Base-by-base conservation (phyloP, 2,797 vertebrate species). In the Pseudotriccus pelzelni region DNA sequence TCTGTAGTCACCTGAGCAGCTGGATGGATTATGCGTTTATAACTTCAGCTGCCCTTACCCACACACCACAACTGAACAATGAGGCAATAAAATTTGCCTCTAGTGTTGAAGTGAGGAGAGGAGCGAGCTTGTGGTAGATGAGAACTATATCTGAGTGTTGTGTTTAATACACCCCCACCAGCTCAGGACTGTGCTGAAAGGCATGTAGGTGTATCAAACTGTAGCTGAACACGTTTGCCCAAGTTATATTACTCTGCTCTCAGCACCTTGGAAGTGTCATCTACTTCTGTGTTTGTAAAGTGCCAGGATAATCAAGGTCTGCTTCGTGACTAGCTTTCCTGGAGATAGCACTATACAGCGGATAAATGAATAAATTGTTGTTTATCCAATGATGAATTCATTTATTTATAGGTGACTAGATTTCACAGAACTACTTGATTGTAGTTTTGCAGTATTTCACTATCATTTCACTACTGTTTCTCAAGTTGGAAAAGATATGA, bases 1-100 rank as follows among this genome's bases (percentile, higher is more conserved):
- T 62, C 17, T 75, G 41, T 28, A 72, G 56, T 70, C 84, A 64
- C 60, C 86, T 64, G 74, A 93, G 87, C 72, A 83, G 89, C 41
- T 84, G 70, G 19, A 0, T 84, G 70, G 64, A 20, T 94, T 63
- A 22, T 5, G 12, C 22, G 32, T 72, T 73, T 58, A 3, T 39
- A 58, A 37, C 25, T 83, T 74, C 50, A 59, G n/a, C 64, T 68
- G 41, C 64, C 46, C 30, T 89, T 46, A 27, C 53, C 53, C 8
- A 2, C 44, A 20, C 25, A 47, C 66, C 50, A n/a, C 44, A 76
- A 4, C 30, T 23, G 32, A 85, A 12, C 1, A 5, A 7, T 7
- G 27, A 37, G n/a, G 15, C 14, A n/a, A 5, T 28, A 36, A 22
- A 30, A 17, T 50, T 89, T 77, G n/a, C 30, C 49, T 8, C 9